Evolutionary conservation across 2,888 invertebrate genomes (phyloP).

Genomic region (Ornithoptera priamus): DNA sequence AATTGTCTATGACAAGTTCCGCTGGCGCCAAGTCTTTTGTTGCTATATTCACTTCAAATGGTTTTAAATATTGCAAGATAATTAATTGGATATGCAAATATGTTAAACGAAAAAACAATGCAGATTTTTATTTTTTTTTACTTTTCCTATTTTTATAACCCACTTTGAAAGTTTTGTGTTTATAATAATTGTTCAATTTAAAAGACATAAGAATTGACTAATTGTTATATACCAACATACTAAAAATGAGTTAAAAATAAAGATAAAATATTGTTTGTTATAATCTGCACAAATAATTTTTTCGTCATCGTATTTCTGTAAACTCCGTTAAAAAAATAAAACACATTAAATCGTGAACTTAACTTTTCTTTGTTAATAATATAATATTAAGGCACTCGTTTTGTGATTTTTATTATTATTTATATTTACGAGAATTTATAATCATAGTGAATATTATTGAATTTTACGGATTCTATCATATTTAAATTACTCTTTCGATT

Average conservation of each 20-base stretch:
- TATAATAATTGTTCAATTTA: background rate
- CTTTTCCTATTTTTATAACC: background rate
- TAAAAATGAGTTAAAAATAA: background rate
- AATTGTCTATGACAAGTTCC: conserved; percentile 55
- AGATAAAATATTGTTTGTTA: conserved; percentile 1
- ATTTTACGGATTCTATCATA: too few species aligned
- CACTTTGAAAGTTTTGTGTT: background rate
- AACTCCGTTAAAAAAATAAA: too few species aligned
- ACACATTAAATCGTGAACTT: too few species aligned
- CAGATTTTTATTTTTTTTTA: too few species aligned
- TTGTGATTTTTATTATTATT: too few species aligned
- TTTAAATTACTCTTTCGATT: too few species aligned
- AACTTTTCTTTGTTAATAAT: too few species aligned
- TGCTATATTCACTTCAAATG: conserved; percentile 49
- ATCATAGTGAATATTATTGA: too few species aligned
- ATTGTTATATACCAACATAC: background rate
- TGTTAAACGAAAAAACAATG: background rate
- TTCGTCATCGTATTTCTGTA: too few species aligned
- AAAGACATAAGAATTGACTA: conserved; percentile 1
- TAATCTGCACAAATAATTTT: too few species aligned
- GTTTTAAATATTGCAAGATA: conserved; percentile 26
- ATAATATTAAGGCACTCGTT: too few species aligned
- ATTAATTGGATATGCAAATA: background rate
- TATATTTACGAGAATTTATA: too few species aligned
- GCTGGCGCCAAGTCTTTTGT: conserved; percentile 67